Conservation (phyloP, 2,113 vertebrate species). For the Zeus faber region DNA sequence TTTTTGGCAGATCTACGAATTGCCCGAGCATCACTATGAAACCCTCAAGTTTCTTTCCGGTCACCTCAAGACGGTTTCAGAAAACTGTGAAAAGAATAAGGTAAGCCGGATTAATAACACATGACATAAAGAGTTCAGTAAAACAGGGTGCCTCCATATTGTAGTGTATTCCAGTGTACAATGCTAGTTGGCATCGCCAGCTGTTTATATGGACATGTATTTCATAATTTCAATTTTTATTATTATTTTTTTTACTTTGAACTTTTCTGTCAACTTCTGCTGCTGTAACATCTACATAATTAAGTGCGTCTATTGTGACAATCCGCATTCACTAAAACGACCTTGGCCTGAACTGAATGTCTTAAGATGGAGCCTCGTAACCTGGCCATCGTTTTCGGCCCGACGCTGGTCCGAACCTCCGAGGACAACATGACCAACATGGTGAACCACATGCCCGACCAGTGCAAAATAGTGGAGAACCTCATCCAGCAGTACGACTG, state of each 20-base stretch:
- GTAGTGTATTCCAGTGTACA: too few species aligned
- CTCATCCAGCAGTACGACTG: constrained; percentile 98
- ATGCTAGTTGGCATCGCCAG: too few species aligned
- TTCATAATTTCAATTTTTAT: too few species aligned
- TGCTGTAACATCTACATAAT: too few species aligned
- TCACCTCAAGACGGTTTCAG: constrained; percentile 93
- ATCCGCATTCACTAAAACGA: too few species aligned
- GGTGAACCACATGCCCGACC: constrained; percentile 99
- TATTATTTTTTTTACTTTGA: too few species aligned
- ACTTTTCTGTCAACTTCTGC: too few species aligned
- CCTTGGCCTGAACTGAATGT: not conserved
- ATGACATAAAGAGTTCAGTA: too few species aligned
- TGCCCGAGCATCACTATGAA: constrained; percentile 95
- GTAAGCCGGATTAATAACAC: constrained; percentile 71
- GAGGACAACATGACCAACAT: constrained; percentile 99
- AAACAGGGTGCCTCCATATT: too few species aligned
- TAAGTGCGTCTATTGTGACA: too few species aligned
- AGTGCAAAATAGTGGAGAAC: constrained; percentile 98
- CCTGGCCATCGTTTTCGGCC: constrained; percentile 96
- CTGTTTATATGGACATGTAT: too few species aligned
- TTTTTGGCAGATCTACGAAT: constrained; percentile 83
- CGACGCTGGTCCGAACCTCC: constrained; percentile 93
- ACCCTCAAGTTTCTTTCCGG: constrained; percentile 96
- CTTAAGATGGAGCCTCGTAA: constrained; percentile 97
- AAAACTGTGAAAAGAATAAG: constrained; percentile 98